Base-by-base conservation (phyloP, 2,113 vertebrate species). In the Calidris pugnax region DNA sequence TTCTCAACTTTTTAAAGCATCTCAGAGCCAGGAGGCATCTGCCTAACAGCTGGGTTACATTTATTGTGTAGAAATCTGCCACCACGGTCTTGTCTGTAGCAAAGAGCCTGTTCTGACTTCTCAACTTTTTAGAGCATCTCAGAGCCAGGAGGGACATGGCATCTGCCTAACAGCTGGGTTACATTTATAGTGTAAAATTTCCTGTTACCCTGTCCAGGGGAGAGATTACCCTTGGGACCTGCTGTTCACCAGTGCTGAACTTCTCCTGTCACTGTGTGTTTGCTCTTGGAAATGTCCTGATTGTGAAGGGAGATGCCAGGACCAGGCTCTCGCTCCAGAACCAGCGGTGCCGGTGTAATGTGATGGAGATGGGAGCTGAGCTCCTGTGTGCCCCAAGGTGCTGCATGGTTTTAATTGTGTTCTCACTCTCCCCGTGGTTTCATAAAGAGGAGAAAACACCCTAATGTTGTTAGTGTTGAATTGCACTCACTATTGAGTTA, bases 281-380 rank as follows among this genome's bases (percentile, higher is more conserved):
- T 81, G 77, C 80, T 80, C 30, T 80, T 30, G 68, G 90, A 30
- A 57, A 9, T 41, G 64, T 26, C 26, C 47, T 1, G 56, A 59
- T 56, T 11, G 59, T 48, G 1, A 0, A 37, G 75, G 77, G 72
- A 53, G 26, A 1, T 3, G 63, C 41, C 53, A 10, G 21, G 72
- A 28, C 7, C 24, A 47, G 41, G 66, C 2, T 0, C 53, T 23
- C 0, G 3, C 53, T 53, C 26, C 1, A 1, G 37, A 39, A 78
- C 56, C 75, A 60, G 88, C 53, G 14, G 69, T 3, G 32, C 67
- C 2, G 0, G 3, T 27, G 64, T 15, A 37, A 53, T 6, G 0
- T 3, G n/a, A 6, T 22, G 51, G 78, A 55, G 66, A 9, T 20
- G 24, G 68, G 50, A 63, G 59, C 73, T 62, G 79, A 55, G 83